Conservation (phyloP, 2,113 vertebrate species). For the Proteles cristata region DNA sequence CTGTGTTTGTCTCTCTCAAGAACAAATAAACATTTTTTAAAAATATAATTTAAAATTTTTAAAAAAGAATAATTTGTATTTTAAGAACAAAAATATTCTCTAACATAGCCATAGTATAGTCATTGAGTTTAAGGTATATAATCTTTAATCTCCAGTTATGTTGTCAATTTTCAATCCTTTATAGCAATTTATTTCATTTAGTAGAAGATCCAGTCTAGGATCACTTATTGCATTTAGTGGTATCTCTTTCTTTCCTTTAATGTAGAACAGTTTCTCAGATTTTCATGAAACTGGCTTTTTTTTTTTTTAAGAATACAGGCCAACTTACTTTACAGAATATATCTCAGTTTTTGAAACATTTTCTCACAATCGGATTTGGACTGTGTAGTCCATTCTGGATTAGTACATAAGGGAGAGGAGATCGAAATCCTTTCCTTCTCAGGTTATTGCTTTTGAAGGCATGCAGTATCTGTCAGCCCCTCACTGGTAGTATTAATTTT, state of each 20-base stretch:
- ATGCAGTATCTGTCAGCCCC: not conserved
- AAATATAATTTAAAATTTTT: too few relatives aligned
- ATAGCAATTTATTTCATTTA: not conserved
- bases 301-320: not conserved
- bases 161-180: not conserved
- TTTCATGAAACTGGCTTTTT: not conserved
- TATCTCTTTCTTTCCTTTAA: constrained; percentile 4
- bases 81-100: not conserved
- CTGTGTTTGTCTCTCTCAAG: too few relatives aligned
- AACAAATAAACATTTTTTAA: too few relatives aligned
- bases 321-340: not conserved
- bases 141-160: not conserved
- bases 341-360: not conserved
- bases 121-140: not conserved
- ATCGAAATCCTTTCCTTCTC: not conserved
- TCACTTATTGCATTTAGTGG: not conserved
- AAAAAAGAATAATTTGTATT: not conserved
- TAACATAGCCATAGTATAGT: not conserved
- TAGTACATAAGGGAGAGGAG: not conserved
- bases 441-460: not conserved
- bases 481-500: not conserved
- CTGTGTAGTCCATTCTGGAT: not conserved
- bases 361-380: not conserved
- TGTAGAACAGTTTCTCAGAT: not conserved
- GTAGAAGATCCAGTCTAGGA: not conserved